Evolutionary conservation across 1,140 invertebrate genomes (phyloP).

Genomic region (Eumeta japonica): DNA sequence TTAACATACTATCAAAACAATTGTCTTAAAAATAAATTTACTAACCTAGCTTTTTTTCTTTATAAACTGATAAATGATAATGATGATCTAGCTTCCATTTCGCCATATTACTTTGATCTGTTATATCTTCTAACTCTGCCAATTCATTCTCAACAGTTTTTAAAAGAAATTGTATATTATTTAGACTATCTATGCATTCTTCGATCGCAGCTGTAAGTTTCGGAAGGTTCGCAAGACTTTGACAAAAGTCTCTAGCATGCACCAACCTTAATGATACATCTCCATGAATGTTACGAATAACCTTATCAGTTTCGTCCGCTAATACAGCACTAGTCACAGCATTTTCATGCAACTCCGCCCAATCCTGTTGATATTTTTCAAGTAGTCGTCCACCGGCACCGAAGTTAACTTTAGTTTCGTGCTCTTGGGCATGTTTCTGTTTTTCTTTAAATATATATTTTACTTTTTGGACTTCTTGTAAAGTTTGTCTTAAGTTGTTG

Average conservation of each 20-base stretch:
- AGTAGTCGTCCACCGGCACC: slow-evolving; percentile 37
- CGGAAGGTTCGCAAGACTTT: slow-evolving; percentile 33
- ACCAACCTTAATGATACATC: slow-evolving; percentile 26
- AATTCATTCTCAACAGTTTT: slow-evolving; percentile 38
- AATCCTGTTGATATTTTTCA: slow-evolving; percentile 43
- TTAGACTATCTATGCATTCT: slow-evolving; percentile 40
- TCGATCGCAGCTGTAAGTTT: slow-evolving; percentile 35
- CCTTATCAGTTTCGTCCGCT: slow-evolving; percentile 40
- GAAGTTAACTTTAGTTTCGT: slow-evolving; percentile 45
- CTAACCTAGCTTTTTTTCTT: slow-evolving; percentile 47
- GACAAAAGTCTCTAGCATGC: slow-evolving; percentile 33
- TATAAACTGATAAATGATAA: slow-evolving; percentile 42
- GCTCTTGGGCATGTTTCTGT: slow-evolving; percentile 23
- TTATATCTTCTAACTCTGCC: slow-evolving; percentile 44
- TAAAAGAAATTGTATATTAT: slow-evolving; percentile 31
- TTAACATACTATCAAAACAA: too few species aligned
- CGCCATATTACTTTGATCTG: slow-evolving; percentile 44
- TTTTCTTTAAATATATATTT: slow-evolving; percentile 48
- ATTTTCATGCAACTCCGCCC: slow-evolving; percentile 41
- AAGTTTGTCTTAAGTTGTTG: slow-evolving; percentile 40
- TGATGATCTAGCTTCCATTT: slow-evolving; percentile 50
- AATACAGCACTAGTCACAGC: slow-evolving; percentile 42
- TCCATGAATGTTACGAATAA: slow-evolving; percentile 34
- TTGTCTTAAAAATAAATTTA: slow-evolving; percentile 2
- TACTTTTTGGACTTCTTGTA: slow-evolving; percentile 48